Evolutionary conservation across 2,113 vertebrate genomes (phyloP).

Genomic region (Actenoides hombroni): DNA sequence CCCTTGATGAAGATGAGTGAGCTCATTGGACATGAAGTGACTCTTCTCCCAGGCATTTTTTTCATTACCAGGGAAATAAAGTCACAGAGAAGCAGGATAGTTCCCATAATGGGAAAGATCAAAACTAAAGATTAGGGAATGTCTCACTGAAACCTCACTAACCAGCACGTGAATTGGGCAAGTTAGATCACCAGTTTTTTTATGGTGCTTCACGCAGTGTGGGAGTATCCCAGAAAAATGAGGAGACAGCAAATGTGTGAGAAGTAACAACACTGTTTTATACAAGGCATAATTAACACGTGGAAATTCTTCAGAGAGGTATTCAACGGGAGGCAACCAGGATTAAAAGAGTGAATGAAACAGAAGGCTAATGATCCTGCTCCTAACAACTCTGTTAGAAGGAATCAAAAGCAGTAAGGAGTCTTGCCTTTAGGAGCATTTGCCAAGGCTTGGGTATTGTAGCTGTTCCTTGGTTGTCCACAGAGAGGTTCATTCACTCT

Average conservation of each 20-base stretch:
- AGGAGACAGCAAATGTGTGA: neutral
- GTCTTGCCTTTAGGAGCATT: neutral
- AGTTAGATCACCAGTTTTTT: neutral
- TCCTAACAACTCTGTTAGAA: neutral
- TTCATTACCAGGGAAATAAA: constrained; percentile 30
- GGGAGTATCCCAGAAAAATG: constrained; percentile 9
- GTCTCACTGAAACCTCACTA: neutral
- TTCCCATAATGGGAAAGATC: neutral
- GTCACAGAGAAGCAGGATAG: neutral
- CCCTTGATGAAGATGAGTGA: constrained; percentile 1
- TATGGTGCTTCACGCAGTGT: neutral
- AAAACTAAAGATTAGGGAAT: neutral
- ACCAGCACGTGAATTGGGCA: neutral
- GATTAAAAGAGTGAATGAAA: neutral
- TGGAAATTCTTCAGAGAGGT: neutral
- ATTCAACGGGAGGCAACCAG: neutral
- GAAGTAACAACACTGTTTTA: neutral
- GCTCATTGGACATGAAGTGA: neutral
- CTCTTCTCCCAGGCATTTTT: constrained; percentile 19
- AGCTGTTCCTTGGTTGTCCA: neutral
- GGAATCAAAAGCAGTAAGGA: neutral
- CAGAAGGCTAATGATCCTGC: neutral
- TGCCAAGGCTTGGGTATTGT: neutral
- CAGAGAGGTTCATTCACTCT: neutral
- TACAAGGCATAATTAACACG: neutral